Base-by-base conservation (phyloP, 2,888 invertebrate species). In the Orthonychiurus folsomi region DNA sequence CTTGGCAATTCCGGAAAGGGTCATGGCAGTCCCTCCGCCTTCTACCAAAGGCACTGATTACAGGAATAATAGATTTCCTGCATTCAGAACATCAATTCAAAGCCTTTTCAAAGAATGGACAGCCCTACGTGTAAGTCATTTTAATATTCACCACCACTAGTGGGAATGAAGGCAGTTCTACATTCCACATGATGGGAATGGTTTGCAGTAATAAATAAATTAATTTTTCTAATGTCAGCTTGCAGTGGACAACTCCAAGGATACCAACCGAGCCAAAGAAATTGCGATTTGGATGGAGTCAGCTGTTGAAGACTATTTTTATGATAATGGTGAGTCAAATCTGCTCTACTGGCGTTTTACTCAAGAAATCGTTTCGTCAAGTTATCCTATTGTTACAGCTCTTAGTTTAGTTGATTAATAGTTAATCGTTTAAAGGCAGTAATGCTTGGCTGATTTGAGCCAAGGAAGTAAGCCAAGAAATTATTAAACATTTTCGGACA, bases 291-390 rank as follows among this genome's bases (percentile, higher is more conserved):
- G 63, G 63, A n/a, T 63, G 21, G 53, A 58, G 2, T 28, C 2
- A 27, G 27, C 26, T 21, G 24, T 53, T 1, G 63, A 63, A 54
- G 58, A 47, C 2, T 63, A 24, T 26, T 63, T 63, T 25, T 48
- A 59, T 27, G 52, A 59, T 12, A 63, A 63, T 50, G 63, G 63
- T 63, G 59, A 54, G 58, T 52, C n/a, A 3, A 25, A 5, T 25
- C 56, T 9, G 12, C 24, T 25, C 15, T 12, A 56, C 24, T 18
- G 5, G 15, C 5, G 9, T 56, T n/a, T 56, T 26, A 12, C 26
- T 26, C 12, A 21, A 18, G 18, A 53, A 53, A 21, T 18, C 21
- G 12, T 12, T 53, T 53, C 18, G 20, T 12, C 48, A 48, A 12
- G 48, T 48, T 48, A 53, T 53, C n/a, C n/a, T n/a, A n/a, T n/a